Conservation (phyloP, 2,113 vertebrate genomes). For the Gorsachius goisagi region DNA sequence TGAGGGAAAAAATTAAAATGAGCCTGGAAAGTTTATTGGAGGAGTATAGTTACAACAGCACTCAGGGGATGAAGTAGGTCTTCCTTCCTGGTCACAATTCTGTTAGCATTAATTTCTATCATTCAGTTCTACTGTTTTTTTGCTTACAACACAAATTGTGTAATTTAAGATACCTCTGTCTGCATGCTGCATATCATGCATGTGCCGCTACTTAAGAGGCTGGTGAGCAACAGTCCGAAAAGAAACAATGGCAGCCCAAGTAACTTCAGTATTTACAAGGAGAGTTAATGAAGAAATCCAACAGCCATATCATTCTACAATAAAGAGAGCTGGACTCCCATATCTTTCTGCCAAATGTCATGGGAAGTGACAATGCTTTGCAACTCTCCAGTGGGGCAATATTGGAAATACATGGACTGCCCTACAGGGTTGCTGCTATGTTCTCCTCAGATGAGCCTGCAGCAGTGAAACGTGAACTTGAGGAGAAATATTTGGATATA, state of each 20-base stretch:
- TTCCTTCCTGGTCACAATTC: background rate
- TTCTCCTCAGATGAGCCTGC: background rate
- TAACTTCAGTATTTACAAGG: background rate
- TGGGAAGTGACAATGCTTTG: background rate
- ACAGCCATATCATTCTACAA: background rate
- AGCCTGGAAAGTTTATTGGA: background rate
- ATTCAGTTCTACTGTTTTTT: background rate
- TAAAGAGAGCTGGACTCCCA: background rate
- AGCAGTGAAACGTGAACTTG: background rate
- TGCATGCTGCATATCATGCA: background rate
- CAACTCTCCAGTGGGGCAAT: background rate
- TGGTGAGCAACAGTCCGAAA: background rate
- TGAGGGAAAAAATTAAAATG: background rate
- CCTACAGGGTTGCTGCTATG: background rate
- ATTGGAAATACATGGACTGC: background rate
- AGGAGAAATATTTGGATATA: background rate
- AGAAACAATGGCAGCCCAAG: background rate
- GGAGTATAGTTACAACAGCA: background rate
- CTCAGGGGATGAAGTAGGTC: background rate
- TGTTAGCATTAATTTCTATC: background rate
- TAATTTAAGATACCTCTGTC: background rate
- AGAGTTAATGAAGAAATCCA: background rate
- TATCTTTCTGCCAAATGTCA: background rate
- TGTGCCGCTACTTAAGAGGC: background rate
- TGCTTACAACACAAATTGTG: background rate